Evolutionary conservation across 2,888 invertebrate genomes (phyloP).

Genomic region (Agriopis aurantiaria): DNA sequence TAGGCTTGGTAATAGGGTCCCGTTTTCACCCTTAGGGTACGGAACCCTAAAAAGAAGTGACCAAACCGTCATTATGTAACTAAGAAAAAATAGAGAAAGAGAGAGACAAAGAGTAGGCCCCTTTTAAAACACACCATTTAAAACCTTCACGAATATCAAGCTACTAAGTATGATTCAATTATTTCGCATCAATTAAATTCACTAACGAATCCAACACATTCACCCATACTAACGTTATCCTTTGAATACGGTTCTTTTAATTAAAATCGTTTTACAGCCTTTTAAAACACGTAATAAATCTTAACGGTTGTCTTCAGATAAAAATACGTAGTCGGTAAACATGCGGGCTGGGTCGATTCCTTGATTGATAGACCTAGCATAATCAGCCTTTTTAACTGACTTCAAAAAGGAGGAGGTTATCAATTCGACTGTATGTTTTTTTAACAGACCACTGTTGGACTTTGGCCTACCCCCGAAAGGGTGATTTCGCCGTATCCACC

Average conservation of each 20-base stretch:
- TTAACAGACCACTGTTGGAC: no score
- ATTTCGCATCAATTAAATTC: constrained; percentile 13
- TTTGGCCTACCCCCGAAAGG: no score
- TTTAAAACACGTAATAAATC: constrained; percentile 28
- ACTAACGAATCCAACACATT: constrained; percentile 7
- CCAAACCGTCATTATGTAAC: no score
- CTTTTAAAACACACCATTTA: neutral
- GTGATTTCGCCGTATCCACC: no score
- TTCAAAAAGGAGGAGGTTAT: no score
- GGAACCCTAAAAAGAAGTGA: no score
- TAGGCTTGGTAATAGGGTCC: no score
- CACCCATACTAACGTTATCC: constrained; percentile 10
- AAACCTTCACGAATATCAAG: neutral
- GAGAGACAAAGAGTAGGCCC: no score
- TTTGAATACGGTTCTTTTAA: constrained; percentile 23
- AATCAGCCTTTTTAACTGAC: no score
- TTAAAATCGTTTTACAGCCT: constrained; percentile 20
- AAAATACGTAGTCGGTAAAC: constrained; percentile 9
- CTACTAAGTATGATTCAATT: neutral
- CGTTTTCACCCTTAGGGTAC: no score
- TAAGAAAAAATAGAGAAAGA: no score
- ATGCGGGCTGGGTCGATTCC: constrained; percentile 27
- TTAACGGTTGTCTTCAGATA: constrained; percentile 30
- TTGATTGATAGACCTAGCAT: constrained; percentile 11
- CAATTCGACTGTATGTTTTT: no score